Percentiles rank a stretch among this genome's conserved stretches.
phyloP scores from a whole-genome alignment of 2,113 vertebrate genomes.

The Canis aureus region DNA sequence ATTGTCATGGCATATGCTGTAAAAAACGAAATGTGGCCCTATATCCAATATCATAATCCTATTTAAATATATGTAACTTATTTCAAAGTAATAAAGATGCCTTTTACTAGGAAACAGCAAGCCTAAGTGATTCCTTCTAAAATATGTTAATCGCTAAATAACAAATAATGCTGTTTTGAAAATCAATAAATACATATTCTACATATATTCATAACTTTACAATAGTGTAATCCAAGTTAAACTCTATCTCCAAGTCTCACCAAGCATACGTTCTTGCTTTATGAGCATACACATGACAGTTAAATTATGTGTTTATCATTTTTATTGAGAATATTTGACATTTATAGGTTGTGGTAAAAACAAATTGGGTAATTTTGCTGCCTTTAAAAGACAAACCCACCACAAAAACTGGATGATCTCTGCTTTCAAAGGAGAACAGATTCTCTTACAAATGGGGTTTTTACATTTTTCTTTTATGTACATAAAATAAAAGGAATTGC shows the following conservation, averaged over 20 bases:
- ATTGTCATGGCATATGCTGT: background rate
- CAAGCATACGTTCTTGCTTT: background rate
- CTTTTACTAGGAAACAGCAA: background rate
- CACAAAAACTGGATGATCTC: background rate
- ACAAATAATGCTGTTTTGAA: background rate
- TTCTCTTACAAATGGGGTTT: background rate
- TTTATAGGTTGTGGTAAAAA: constrained; percentile 53
- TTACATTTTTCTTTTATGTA: background rate
- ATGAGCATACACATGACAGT: constrained; percentile 13
- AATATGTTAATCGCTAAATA: background rate
- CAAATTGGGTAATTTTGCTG: constrained; percentile 55
- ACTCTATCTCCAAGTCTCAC: background rate
- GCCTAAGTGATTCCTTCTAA: background rate
- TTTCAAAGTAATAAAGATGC: background rate
- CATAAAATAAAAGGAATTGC: constrained; percentile 30
- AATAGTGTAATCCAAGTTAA: background rate
- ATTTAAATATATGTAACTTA: background rate
- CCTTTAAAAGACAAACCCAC: constrained; percentile 55
- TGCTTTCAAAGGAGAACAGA: constrained; percentile 10
- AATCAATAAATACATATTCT: background rate
- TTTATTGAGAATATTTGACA: constrained; percentile 42
- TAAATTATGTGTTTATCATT: constrained; percentile 63
- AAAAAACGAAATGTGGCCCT: background rate
- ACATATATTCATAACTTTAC: background rate
- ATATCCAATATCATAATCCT: background rate